Base-by-base conservation (phyloP, 2,888 invertebrate genomes). In the Orthosia gracilis region DNA sequence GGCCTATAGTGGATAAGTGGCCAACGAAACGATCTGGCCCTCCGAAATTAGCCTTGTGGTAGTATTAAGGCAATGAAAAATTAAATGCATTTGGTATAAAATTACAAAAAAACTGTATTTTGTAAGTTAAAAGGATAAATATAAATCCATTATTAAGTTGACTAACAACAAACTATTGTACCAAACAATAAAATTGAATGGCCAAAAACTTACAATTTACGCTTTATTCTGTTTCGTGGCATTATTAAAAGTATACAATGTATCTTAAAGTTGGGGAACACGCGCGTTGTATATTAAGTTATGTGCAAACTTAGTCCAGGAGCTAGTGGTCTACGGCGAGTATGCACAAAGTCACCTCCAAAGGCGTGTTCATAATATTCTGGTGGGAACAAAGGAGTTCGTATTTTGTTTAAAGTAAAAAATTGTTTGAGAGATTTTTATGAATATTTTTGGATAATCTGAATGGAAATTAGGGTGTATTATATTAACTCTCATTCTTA, bases 261-360 rank as follows among this genome's bases (percentile, higher is more conserved):
- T 78, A 80, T 76, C 73, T 63, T 76, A 64, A 63, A 49, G 78
- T 31, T 63, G 70, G 70, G 68, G 71, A 84, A 75, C 73, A 83
- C 70, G 74, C 77, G 72, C 76, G 70, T 76, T 62, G 73, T 74
- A 85, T 76, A 85, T 76, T 84, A 84, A 86, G 83, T 85, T 87
- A 87, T 80, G 83, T 73, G 55, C 68, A 76, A 89, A 88, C 82
- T 88, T 88, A 62, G 69, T 76, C 78, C 15, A 0, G 49, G 31
- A 70, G 71, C 67, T 81, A 72, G 83, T 75, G 81, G 78, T 68
- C 71, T 70, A 64, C 68, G 79, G 79, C 9, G 47, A 21, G 26
- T 63, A 67, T 84, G 74, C 80, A 84, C 77, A 84, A 86, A 88
- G 86, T 88, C 84, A 83, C 79, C 80, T 68, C 69, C 73, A 78